Evolutionary conservation across 2,113 vertebrate species (phyloP).

Genomic region (Genyomyrus donnyi): DNA sequence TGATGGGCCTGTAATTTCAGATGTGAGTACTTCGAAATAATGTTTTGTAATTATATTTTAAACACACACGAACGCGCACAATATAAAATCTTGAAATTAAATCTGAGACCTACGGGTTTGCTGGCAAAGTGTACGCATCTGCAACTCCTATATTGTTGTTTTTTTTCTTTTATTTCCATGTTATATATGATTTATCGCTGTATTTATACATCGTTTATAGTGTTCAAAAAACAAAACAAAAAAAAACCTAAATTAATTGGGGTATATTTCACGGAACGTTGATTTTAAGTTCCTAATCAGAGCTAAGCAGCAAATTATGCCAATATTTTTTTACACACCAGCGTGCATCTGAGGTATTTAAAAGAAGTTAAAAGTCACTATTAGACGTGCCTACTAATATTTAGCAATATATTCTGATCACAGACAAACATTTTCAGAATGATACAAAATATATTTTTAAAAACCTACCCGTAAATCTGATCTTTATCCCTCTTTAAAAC

Average conservation of each 20-base stretch:
- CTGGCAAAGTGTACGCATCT: background rate
- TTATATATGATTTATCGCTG: background rate
- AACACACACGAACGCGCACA: background rate
- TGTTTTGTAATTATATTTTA: background rate
- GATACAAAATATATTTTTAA: constrained; percentile 37
- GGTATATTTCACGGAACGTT: constrained; percentile 4
- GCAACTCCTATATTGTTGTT: background rate
- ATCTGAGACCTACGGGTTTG: background rate
- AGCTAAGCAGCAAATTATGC: background rate
- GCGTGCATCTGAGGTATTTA: background rate
- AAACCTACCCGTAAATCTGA: constrained; percentile 94
- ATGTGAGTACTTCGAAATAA: background rate
- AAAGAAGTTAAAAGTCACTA: background rate
- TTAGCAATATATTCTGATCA: background rate
- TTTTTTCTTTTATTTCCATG: background rate
- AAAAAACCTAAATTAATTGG: background rate
- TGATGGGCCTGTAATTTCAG: background rate
- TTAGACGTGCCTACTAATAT: background rate
- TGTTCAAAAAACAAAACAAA: background rate
- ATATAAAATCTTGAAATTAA: background rate
- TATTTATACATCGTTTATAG: background rate
- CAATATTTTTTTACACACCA: background rate
- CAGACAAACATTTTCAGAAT: no score
- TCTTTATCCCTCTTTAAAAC: constrained; percentile 99
- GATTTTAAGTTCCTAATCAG: background rate